These are phyloP conservation scores for Microctenopoma steveboyesi DNA, from an alignment of 2,797 vertebrate species.

Conservation along the genomic window DNA sequence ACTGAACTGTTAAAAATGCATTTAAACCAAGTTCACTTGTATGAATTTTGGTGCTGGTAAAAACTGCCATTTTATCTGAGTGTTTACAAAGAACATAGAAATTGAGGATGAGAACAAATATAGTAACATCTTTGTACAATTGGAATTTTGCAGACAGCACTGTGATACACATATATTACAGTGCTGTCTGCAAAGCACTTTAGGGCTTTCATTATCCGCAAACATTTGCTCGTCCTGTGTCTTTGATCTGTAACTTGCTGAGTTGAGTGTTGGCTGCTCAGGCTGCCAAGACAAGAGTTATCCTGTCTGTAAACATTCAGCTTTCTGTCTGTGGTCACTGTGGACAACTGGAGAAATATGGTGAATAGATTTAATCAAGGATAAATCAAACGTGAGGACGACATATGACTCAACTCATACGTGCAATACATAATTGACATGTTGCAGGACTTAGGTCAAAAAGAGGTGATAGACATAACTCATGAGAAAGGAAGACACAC, in stretches of 20 bases:
- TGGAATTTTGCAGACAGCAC: too few species aligned
- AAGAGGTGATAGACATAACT: not conserved
- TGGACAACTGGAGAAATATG: constrained; percentile 6
- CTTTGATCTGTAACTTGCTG: constrained; percentile 28
- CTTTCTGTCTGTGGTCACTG: constrained; percentile 6
- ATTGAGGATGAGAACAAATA: not conserved
- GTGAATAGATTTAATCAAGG: not conserved
- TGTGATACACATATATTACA: constrained; percentile 3
- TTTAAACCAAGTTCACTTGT: not conserved
- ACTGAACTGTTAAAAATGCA: not conserved
- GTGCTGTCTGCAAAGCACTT: constrained; percentile 7
- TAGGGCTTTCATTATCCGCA: constrained; percentile 1
- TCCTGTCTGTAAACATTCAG: constrained; percentile 22
- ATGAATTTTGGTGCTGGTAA: too few species aligned
- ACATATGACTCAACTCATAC: not conserved
- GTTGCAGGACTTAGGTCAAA: constrained; percentile 20
- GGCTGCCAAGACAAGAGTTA: constrained; percentile 1
- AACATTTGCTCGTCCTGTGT: constrained; percentile 2
- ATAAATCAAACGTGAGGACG: constrained; percentile 18
- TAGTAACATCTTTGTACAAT: not conserved
- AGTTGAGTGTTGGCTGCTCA: not conserved
- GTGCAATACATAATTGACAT: not conserved
- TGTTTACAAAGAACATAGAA: not conserved
- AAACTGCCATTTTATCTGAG: not conserved
- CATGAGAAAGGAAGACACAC: constrained; percentile 9